Base-by-base conservation (phyloP, 2,888 invertebrate species). In the Lepidonotus clava region DNA sequence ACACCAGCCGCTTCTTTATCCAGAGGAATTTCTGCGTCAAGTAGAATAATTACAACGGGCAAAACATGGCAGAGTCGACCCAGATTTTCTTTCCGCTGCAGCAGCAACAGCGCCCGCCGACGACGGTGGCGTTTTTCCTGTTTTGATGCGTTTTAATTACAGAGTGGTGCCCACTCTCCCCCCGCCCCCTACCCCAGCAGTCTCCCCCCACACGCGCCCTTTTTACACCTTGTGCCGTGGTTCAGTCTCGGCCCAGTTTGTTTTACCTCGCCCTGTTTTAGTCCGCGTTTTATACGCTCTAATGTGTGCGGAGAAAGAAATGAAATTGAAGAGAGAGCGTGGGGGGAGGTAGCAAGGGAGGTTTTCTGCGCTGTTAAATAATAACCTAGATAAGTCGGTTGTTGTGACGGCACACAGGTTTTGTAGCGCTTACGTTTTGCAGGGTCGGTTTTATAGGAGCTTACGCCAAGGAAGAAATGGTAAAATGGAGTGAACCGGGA, bases 61-160 rank as follows among this genome's bases (percentile, higher is more conserved):
- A 61, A 61, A 61, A 61, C 61, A 61, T 61, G 61, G 61, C 28
- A 32, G 5, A 24, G 28, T 2, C 61, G 61, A 61, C 61, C 61
- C 61, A 61, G 61, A 61, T 61, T n/a, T n/a, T n/a, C n/a, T n/a
- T n/a, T 61, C 28, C 28, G 14, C 61, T 61, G 61, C 28, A 28
- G 61, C 61, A 61, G 61, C 61, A 61, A 61, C 61, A 61, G 61
- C 8, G 61, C 24, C 5, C 24, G 61, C 61, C 53, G n/a, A 24
- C 53, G 46, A 46, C 28, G 24, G 61, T 28, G 24, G 61, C 61
- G 24, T 61, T 61, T 61, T 61, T 61, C 61, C 61, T 61, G 28
- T 61, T 61, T 61, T 61, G 61, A 61, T 61, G 61, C 61, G 61
- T 61, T 61, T 61, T 61, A 61, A 61, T 61, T 61, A 61, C 61